Conservation (phyloP, 2,888 invertebrate species). For the Pherbina coryleti region DNA sequence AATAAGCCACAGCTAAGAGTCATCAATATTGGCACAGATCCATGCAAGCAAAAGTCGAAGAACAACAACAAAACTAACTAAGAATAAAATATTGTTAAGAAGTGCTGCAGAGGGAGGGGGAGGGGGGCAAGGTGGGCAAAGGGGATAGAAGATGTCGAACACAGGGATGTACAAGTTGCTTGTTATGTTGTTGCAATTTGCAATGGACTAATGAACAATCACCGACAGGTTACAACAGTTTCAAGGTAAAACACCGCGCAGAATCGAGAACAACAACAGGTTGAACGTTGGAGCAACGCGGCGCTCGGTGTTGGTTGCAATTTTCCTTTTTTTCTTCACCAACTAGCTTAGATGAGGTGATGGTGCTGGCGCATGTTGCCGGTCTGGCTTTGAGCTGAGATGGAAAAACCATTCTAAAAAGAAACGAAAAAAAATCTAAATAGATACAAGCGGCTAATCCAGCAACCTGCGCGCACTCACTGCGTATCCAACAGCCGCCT, state of each 20-base stretch:
- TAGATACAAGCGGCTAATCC: background rate
- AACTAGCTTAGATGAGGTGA: background rate
- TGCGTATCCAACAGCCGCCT: background rate
- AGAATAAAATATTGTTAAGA: background rate
- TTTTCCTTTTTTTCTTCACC: background rate
- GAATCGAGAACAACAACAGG: slow-evolving; percentile 10
- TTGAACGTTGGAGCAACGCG: background rate
- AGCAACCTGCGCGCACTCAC: background rate
- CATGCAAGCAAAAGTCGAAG: background rate
- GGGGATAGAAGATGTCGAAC: background rate
- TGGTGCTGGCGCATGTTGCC: too few species aligned
- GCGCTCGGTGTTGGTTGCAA: background rate
- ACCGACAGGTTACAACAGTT: slow-evolving; percentile 29
- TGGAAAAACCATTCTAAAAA: too few species aligned
- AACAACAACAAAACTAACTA: background rate
- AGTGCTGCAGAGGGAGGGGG: too few species aligned
- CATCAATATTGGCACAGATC: slow-evolving; percentile 6
- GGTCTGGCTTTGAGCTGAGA: too few species aligned
- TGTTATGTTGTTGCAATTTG: slow-evolving; percentile 34
- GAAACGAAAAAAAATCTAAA: background rate
- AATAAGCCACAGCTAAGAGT: slow-evolving; percentile 9
- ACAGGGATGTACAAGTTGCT: background rate
- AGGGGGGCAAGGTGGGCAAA: background rate
- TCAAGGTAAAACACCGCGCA: slow-evolving; percentile 20
- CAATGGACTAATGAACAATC: slow-evolving; percentile 44